Percentiles rank a stretch among this genome's conserved stretches.
phyloP scores from a whole-genome alignment of 2,888 invertebrate genomes.

The Campaea margaritaria region DNA sequence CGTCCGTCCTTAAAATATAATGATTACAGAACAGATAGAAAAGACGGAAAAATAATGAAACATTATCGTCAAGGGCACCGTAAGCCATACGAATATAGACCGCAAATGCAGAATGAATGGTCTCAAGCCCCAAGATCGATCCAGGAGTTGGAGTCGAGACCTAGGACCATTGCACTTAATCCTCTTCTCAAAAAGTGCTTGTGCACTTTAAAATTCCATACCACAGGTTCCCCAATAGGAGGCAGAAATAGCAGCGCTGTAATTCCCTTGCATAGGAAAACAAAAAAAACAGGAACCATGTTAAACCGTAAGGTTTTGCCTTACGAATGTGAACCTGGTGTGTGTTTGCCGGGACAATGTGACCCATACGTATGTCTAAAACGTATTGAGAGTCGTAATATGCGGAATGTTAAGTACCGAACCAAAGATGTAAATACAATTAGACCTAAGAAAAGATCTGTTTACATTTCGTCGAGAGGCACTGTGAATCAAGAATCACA shows the following conservation, averaged over 20 bases:
- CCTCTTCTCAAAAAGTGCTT: conserved; percentile 28
- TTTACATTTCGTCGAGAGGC: not conserved
- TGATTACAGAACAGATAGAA: conserved; percentile 24
- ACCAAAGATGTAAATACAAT: conserved; percentile 4
- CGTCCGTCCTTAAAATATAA: too few species aligned
- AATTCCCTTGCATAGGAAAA: conserved; percentile 14
- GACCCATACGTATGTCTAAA: conserved; percentile 45
- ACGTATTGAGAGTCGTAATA: conserved; percentile 16
- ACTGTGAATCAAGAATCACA: not conserved
- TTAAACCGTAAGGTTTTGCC: conserved; percentile 30
- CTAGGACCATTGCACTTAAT: too few species aligned
- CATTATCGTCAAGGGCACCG: too few species aligned
- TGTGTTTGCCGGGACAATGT: conserved; percentile 50
- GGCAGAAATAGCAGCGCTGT: not conserved
- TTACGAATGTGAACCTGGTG: conserved; percentile 50
- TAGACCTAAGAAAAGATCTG: conserved; percentile 1
- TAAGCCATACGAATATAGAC: too few species aligned
- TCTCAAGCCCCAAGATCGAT: too few species aligned
- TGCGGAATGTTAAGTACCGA: not conserved
- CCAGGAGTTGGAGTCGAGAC: too few species aligned
- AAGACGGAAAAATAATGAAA: conserved; percentile 23
- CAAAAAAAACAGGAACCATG: conserved; percentile 15
- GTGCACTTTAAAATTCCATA: conserved; percentile 27
- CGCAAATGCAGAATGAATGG: too few species aligned
- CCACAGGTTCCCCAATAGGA: not conserved